Evolutionary conservation across 2,113 vertebrate genomes (phyloP), one percentile per base, ranked within the genome.

Genomic region (Ammodytes dubius): DNA sequence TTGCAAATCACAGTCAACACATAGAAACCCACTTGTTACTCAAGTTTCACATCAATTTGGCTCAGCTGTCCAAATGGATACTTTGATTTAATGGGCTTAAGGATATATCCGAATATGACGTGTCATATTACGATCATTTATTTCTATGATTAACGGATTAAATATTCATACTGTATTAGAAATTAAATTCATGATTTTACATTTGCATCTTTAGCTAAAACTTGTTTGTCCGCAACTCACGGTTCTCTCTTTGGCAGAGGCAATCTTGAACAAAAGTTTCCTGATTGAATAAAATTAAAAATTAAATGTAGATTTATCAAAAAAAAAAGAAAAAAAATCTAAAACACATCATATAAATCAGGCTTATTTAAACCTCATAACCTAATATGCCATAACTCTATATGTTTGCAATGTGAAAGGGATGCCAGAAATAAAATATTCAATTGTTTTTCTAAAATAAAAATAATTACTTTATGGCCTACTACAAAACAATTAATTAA

Each of bases 1-100:
- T 85, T 91, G 86, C 87, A 85, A 92, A 79, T 90, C 86, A 83
- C 85, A 57, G 75, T 76, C 61, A 89, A 82, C 75, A 81, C 85
- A 87, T 39, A 46, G 27, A 59, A 53, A 50, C 57, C 47, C 65
- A 53, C 65, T 59, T 50, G 58, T 47, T 70, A 59, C 54, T 88
- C 69, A 82, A 3, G 66, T 82, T 60, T 77, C 83, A 79, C 6
- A 77, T 83, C 52, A 60, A 80, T 78, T 10, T 45, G 19, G 12
- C 13, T 73, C 50, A 67, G 67, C 4, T 43, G 50, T 79, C n/a
- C 70, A 65, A 59, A 73, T 70, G 4, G 14, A 40, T n/a, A 8
- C 7, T 72, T 12, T 64, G 10, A 61, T 47, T 74, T 40, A 57
- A 46, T 7, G n/a, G n/a, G 14, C 10, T 39, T 13, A 11, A 13